Conservation (phyloP, 2,888 invertebrate species). For the Tridacna crocea region DNA sequence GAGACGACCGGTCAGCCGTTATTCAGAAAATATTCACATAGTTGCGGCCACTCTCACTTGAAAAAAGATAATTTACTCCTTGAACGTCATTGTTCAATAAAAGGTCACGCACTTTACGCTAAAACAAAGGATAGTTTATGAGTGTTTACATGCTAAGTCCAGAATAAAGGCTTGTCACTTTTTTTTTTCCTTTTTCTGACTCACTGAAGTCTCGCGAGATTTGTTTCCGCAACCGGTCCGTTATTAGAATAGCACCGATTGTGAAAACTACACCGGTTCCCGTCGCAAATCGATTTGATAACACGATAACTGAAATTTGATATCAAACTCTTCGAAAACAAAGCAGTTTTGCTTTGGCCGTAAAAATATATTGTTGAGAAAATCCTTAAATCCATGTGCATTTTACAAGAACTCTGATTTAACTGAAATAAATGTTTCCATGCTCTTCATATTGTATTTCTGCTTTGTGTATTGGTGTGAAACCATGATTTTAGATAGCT, state of each 20-base stretch:
- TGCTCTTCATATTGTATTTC: too few relatives aligned
- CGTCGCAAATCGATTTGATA: too few relatives aligned
- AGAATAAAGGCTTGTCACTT: conserved; percentile 23
- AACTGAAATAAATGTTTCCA: too few relatives aligned
- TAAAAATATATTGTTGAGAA: too few relatives aligned
- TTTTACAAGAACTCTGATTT: too few relatives aligned
- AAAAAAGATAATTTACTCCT: neutral
- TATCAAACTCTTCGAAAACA: too few relatives aligned
- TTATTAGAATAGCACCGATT: neutral
- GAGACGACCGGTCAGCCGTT: neutral
- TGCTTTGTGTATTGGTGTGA: too few relatives aligned
- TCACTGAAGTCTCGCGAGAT: conserved; percentile 48
- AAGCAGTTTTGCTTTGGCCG: too few relatives aligned
- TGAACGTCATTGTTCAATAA: conserved; percentile 7
- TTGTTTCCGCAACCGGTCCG: conserved; percentile 27
- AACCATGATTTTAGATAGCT: too few relatives aligned
- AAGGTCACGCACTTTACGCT: conserved; percentile 24
- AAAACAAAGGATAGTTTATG: conserved; percentile 10
- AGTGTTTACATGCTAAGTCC: conserved; percentile 27
- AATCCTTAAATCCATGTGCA: too few relatives aligned
- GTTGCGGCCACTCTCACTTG: conserved; percentile 10
- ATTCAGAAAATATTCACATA: conserved; percentile 24
- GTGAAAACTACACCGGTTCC: neutral
- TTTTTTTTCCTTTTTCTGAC: conserved; percentile 39
- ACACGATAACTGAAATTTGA: too few relatives aligned